Base-by-base conservation (phyloP, 2,888 invertebrate genomes). In the Polymixis flavicincta region DNA sequence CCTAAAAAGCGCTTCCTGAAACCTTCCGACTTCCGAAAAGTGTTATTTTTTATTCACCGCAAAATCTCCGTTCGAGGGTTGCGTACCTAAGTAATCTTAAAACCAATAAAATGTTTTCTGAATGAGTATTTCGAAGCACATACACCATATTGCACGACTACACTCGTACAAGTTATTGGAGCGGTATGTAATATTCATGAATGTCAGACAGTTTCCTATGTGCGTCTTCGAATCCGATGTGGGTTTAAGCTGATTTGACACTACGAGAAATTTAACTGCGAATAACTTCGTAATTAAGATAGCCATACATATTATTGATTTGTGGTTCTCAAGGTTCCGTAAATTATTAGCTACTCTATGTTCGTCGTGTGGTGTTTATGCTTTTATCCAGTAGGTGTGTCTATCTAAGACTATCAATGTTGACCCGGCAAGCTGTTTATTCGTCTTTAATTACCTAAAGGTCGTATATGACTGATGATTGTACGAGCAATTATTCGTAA, bases 131-230 rank as follows among this genome's bases (percentile, higher is more conserved):
- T 64, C 64, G 48, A 50, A 52, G 25, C 60, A 60, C 17, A 69
- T 71, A 59, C 17, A 60, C 50, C 59, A 61, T 74, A 69, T 61
- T 32, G 55, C 57, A n/a, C n/a, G 45, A 28, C n/a, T 37, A n/a
- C 60, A 54, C 60, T 50, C n/a, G 28, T 76, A 28, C 50, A 65
- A 67, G 48, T 55, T 71, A 71, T 66, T 48, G 55, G 22, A 71
- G n/a, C 42, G 14, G 22, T 64, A 69, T 69, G 55, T 81, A 83
- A 83, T 72, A 81, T 83, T 83, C 68, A 78, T 80, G 50, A 61
- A 78, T 61, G 68, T 72, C 68, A 69, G 32, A 17, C 17, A 22
- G n/a, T 57, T 77, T 69, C 83, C 60, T 69, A 52, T 55, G 28
- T n/a, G 32, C 59, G 63, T 80, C 67, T 78, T 66, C 50, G 45